Evolutionary conservation across 2,797 vertebrate genomes (phyloP), one percentile per base, ranked within the genome.

Genomic region (Ptychobarbus kaznakovi): DNA sequence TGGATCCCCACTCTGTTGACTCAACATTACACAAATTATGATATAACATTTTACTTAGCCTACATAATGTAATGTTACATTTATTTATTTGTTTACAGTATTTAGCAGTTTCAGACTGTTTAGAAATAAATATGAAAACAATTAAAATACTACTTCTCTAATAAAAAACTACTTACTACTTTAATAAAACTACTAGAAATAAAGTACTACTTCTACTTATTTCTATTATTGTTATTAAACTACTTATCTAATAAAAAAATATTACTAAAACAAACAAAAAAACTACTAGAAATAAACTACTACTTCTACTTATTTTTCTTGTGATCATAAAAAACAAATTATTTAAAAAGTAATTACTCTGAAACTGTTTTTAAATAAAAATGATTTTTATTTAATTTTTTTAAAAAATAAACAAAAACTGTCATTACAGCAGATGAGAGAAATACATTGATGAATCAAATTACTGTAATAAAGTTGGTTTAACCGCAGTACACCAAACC

Each of bases 391-490:
- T 51, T 51, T 49, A 0, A 3, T 40, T 40, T 40, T 40, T 40
- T 40, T n/a, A n/a, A n/a, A 2, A 42, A 51, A 20, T 53, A 20
- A 6, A 53, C 20, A 18, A 53, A 51, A 58, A 58, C 56, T 58
- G 42, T 20, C 46, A 20, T 40, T 73, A n/a, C 46, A 65, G 35
- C 35, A 61, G 25, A 82, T 20, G 40, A 66, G 46, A 80, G 61
- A 61, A 72, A 80, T 69, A 75, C 40, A 44, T 58, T 84, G 38
- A 76, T 74, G 28, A 76, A 87, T 65, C 6, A 56, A 66, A 80
- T 28, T 73, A 87, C 20, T 81, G 77, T 75, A 75, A 22, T 32
- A 20, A 49, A 40, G 10, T 28, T 76, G 58, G 35, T 51, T 80
- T 81, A 56, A 28, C 73, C 53, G 44, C 13, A 22, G 56, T 65